phyloP scores from a whole-genome alignment of 2,888 invertebrate species.

The Drosophila borborema region DNA sequence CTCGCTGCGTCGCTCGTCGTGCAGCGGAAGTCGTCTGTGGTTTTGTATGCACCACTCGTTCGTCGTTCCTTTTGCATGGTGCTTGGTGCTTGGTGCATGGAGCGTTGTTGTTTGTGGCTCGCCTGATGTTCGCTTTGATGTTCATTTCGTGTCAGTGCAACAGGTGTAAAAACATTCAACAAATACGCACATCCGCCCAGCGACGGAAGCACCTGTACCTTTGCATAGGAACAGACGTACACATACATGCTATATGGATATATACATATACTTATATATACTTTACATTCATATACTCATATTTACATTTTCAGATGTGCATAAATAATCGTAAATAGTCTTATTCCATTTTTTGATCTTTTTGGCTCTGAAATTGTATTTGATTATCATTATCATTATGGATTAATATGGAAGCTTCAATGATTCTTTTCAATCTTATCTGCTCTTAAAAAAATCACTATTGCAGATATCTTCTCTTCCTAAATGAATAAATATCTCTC shows the following conservation, averaged over 20 bases:
- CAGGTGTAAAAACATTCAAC: constrained; percentile 79
- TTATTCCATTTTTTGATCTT: background rate
- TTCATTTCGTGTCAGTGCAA: constrained; percentile 60
- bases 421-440: background rate
- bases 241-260: background rate
- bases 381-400: too few species aligned
- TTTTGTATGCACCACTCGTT: constrained; percentile 66
- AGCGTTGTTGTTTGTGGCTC: background rate
- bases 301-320: background rate
- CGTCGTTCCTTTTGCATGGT: constrained; percentile 27
- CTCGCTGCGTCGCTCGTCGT: background rate
- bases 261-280: background rate
- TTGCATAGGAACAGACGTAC: constrained; percentile 1
- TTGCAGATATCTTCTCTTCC: background rate
- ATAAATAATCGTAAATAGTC: background rate
- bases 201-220: constrained; percentile 65
- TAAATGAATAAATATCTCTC: too few species aligned
- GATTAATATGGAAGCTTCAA: too few species aligned
- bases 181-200: constrained; percentile 75
- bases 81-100: background rate
- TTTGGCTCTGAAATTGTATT: background rate
- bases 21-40: constrained; percentile 76
- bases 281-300: background rate
- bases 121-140: constrained; percentile 37
- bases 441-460: too few species aligned